Evolutionary conservation across 2,888 invertebrate species (phyloP), one percentile per base, ranked within the genome.

Genomic region (Metopia argyrocephala): DNA sequence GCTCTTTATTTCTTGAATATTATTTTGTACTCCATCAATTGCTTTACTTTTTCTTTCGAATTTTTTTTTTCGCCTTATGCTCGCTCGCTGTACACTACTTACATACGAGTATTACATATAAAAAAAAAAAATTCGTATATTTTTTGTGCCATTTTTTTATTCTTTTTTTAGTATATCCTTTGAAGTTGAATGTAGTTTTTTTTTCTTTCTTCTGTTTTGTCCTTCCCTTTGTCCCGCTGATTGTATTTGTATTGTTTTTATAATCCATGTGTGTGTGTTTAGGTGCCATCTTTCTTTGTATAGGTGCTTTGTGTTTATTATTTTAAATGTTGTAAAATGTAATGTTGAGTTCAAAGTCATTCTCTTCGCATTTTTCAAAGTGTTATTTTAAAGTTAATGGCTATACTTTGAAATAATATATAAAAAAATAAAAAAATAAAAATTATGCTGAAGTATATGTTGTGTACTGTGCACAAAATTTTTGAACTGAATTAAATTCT

Each of bases 111-210:
- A n/a, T 64, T 74, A 65, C 48, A 50, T 38, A 50, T 25, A 15
- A 65, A 65, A 21, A 45, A 59, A 62, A 66, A 59, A 12, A 31
- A 64, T 64, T 54, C 56, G 56, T 56, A 57, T 31, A 27, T 76
- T 78, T 71, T 66, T 38, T 5, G 12, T 12, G 28, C 3, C 15
- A 28, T 27, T 59, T 18, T 65, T 64, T 21, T 54, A 5, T 12
- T 65, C 25, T 48, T 64, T 38, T 56, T 48, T 48, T 56, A 3
- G 25, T 23, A 62, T n/a, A 48, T 78, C 66, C 73, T 78, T 78
- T 78, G 73, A 78, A 48, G 66, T 73, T 70, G 18, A 66, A 54
- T 61, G 28, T 54, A 50, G 15, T 27, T 71, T 6, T 71, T 71
- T 45, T 78, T 50, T 18, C 46, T 78, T 54, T 12, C 38, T 38